Evolutionary conservation across 1,140 invertebrate species (phyloP), one percentile per base, ranked within the genome.

Genomic region (Drosophila obscura): DNA sequence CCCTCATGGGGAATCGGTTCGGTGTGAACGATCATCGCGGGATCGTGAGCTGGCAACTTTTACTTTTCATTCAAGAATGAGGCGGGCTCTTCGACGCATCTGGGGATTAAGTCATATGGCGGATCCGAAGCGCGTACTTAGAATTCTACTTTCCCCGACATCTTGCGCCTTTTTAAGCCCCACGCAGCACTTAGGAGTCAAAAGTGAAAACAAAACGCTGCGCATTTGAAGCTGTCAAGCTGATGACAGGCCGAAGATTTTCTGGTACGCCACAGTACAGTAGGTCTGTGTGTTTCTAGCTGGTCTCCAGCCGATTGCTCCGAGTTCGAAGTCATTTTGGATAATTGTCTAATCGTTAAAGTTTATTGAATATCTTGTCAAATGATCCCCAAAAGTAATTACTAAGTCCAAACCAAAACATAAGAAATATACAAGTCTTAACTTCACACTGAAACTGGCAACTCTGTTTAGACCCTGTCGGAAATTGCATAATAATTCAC

Each of bases 31-130:
- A 59, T 81, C 58, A 31, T 28, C 16, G 35, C 22, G 24, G 44
- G 44, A 63, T 44, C 59, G 67, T 81, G 71, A 60, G 67, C 49
- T 67, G 69, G 75, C 67, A 80, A 83, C 83, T 87, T 87, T 87
- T 87, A 87, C 83, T 87, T 87, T 87, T 49, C 69, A 87, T 85
- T 78, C 78, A 77, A 85, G 81, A 85, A 85, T 78, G 64, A 49
- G 61, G 57, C 55, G 26, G 19, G 57, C 28, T 64, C 60, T 65
- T 45, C 60, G 49, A 65, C 41, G 60, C 45, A 49, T 44, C 22
- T 53, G 31, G 71, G 67, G 73, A 84, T 84, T 84, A 84, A 84
- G 77, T 84, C 81, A 84, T 75, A 65, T 44, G 50, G 31, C 64
- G 35, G 35, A 31, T 35, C 24, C 62, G 5, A 24, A 4, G 31